Evolutionary conservation across 2,113 vertebrate species (phyloP), one percentile per base, ranked within the genome.

Genomic region (Ivindomyrus marchei): DNA sequence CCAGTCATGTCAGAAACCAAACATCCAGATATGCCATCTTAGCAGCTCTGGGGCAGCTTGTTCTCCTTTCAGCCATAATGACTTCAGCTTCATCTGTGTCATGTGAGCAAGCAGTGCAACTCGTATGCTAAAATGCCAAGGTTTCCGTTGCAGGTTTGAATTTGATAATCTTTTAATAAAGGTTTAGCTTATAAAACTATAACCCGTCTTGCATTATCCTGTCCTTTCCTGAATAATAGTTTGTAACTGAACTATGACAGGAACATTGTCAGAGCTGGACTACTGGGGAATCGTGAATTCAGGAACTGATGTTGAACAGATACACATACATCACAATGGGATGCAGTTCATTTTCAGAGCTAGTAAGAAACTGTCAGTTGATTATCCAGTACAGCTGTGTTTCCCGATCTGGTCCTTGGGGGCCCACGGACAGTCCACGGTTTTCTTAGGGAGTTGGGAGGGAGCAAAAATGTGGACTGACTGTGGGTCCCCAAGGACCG

Each of bases 171-270:
- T 85, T 62, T 46, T 85, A 85, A 46, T 13, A 86, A 86, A 27
- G 11, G 95, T 95, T 95, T 94, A 39, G 15, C 1, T 94, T 93
- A 94, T 95, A 92, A 94, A 95, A 95, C 95, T 91, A 86, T 47
- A 92, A 90, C 89, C 24, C 92, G 91, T 92, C 91, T 91, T 92
- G 58, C 92, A 92, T 90, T 77, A 27, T 58, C 13, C 77, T 90
- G 62, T 91, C 91, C 86, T 90, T 92, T 92, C 90, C 91, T 90
- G 92, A 92, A 93, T 92, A 90, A 92, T 88, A 92, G 90, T 90
- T 91, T 92, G 91, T 93, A 91, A 88, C 90, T 95, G 90, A 94
- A 93, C 74, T 80, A 80, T 42, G 31, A 42, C 36, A 42, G 74
- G 74, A 42, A 36, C 74, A 42, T 42, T 80, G 74, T 39, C 36